Evolutionary conservation across 2,113 vertebrate genomes (phyloP).

Genomic region (Saimiri boliviensis): DNA sequence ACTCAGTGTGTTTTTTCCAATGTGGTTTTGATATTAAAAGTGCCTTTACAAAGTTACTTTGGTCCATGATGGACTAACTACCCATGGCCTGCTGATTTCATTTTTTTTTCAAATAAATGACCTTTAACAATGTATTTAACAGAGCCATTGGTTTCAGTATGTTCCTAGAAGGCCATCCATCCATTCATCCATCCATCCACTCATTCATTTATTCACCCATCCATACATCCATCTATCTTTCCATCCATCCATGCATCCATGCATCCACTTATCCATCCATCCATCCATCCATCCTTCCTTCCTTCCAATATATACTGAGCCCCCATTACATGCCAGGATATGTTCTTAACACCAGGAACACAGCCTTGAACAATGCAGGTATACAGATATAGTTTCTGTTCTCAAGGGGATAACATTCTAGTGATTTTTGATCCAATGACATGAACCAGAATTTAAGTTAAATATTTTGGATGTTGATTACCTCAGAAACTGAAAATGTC

Average conservation of each 20-base stretch:
- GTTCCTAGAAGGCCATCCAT: background rate
- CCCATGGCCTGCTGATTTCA: background rate
- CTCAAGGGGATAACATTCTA: background rate
- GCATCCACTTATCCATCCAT: background rate
- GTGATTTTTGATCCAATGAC: background rate
- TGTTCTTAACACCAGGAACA: background rate
- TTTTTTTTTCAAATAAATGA: background rate
- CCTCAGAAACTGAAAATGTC: background rate
- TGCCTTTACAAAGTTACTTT: background rate
- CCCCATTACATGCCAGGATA: background rate
- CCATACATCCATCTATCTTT: too few relatives aligned
- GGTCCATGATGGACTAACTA: background rate
- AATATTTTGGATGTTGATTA: background rate
- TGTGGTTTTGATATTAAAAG: background rate
- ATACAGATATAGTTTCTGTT: background rate
- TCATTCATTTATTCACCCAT: too few relatives aligned
- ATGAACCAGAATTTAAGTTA: background rate
- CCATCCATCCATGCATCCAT: background rate
- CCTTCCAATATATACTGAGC: background rate
- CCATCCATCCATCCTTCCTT: background rate
- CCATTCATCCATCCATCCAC: background rate
- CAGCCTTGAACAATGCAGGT: background rate
- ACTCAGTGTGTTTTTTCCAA: background rate
- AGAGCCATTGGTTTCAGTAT: background rate
- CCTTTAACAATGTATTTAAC: background rate